Evolutionary conservation across 2,888 invertebrate species (phyloP).

Genomic region (Ormyrus thymus): DNA sequence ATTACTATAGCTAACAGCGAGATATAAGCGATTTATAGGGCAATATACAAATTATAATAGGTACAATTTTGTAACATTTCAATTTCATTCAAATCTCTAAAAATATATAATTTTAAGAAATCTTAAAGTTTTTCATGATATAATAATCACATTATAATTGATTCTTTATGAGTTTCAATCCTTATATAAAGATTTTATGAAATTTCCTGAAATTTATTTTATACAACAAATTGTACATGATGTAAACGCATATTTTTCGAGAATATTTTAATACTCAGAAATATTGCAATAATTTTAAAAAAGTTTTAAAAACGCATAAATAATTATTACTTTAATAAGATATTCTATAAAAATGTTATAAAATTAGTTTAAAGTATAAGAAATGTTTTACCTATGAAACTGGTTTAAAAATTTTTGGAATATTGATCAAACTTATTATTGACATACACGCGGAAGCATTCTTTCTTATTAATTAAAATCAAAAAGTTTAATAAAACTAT

Average conservation of each 20-base stretch:
- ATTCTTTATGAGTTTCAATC: constrained; percentile 30
- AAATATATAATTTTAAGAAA: constrained; percentile 14
- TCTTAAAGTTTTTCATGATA: neutral
- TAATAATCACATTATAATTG: constrained; percentile 26
- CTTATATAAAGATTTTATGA: constrained; percentile 31
- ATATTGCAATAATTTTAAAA: constrained; percentile 23
- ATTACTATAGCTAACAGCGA: neutral
- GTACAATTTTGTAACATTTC: neutral
- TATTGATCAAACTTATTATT: neutral
- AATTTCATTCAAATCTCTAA: neutral
- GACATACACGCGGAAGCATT: neutral
- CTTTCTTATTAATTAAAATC: neutral
- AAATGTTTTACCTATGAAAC: neutral
- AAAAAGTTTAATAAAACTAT: neutral
- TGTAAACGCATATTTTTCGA: neutral
- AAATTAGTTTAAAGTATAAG: constrained; percentile 1
- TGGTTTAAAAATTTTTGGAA: neutral
- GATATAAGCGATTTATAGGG: neutral
- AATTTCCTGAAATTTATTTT: constrained; percentile 25
- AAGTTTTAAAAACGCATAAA: neutral
- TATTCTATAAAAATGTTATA: neutral
- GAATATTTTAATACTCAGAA: constrained; percentile 15
- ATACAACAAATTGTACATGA: neutral
- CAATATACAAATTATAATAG: neutral
- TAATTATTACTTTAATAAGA: neutral